phyloP scores from a whole-genome alignment of 53 echinoderm and acorn worm genomes.

The Apostichopus leukothele region DNA sequence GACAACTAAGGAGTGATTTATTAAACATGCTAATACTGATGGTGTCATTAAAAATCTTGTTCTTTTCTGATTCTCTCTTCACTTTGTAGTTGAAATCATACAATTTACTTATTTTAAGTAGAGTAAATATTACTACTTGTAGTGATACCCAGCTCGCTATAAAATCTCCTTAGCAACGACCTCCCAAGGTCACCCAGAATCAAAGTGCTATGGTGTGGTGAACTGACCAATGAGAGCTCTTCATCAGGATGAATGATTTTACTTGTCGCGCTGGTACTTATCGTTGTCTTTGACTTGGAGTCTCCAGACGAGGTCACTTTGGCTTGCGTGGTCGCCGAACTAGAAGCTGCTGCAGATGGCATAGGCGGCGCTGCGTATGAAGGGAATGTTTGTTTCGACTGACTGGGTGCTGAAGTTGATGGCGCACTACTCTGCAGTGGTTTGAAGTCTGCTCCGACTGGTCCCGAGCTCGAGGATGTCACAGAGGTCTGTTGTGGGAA shows the following conservation, averaged over 20 bases:
- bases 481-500: constrained; percentile 9
- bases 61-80: too few relatives aligned
- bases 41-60: too few relatives aligned
- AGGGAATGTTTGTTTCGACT: constrained; percentile 83
- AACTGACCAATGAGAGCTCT: constrained; percentile 79
- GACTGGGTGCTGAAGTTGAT: constrained; percentile 42
- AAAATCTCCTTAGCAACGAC: too few relatives aligned
- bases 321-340: constrained; percentile 30
- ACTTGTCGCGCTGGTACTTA: constrained; percentile 75
- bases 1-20: too few relatives aligned
- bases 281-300: constrained; percentile 47
- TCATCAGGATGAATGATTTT: constrained; percentile 99
- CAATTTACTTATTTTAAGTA: too few relatives aligned
- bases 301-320: neutral
- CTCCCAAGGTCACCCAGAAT: too few relatives aligned
- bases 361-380: constrained; percentile 56
- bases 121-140: too few relatives aligned
- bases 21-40: too few relatives aligned
- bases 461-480: constrained; percentile 48
- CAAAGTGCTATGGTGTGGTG: too few relatives aligned
- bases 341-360: constrained; percentile 35
- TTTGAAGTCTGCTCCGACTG: constrained; percentile 54
- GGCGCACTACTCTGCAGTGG: constrained; percentile 39
- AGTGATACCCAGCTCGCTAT: too few relatives aligned
- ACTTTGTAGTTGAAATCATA: too few relatives aligned